Conservation (phyloP, 2,797 vertebrate genomes). For the Sebastes hopkinsi region DNA sequence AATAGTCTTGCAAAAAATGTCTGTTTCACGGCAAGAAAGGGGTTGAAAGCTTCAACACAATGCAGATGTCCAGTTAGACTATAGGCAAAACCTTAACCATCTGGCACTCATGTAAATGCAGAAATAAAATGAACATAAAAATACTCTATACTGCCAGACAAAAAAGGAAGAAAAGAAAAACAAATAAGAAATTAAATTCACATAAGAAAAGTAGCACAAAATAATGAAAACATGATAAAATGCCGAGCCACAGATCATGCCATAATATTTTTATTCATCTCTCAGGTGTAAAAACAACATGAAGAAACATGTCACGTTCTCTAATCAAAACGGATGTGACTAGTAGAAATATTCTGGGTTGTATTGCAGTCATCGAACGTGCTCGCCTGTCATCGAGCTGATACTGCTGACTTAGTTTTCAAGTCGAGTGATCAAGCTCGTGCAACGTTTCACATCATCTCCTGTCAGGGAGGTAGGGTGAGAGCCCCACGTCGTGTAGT, state of each 20-base stretch:
- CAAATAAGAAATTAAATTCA: not conserved
- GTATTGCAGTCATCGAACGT: not conserved
- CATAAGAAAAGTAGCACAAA: not conserved
- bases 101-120: not conserved
- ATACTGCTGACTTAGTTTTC: not conserved
- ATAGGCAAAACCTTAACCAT: not conserved
- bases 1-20: conserved; percentile 1
- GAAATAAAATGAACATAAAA: conserved; percentile 6
- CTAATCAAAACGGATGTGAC: not conserved
- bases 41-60: not conserved
- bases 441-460: not conserved
- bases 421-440: not conserved
- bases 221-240: not conserved
- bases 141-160: not conserved
- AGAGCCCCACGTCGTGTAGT: not conserved
- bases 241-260: not conserved
- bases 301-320: not conserved
- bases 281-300: not conserved
- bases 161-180: not conserved
- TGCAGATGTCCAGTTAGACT: not conserved
- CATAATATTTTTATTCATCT: not conserved
- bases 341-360: not conserved
- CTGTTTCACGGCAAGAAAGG: not conserved
- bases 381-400: not conserved
- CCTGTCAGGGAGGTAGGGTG: not conserved